Evolutionary conservation across 2,797 vertebrate species (phyloP).

Genomic region (Hippopotamyrus pictus): DNA sequence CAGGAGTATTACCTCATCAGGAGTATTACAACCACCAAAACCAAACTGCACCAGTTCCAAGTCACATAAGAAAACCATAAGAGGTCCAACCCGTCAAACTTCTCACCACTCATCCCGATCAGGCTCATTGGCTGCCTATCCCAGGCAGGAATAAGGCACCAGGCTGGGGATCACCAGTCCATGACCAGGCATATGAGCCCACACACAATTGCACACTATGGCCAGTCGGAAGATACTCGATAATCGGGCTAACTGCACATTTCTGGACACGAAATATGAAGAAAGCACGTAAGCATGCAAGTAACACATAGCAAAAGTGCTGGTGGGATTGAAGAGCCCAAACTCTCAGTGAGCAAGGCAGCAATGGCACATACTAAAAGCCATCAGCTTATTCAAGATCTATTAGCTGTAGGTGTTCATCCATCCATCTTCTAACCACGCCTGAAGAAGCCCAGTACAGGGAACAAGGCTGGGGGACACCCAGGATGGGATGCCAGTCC

Average conservation of each 20-base stretch:
- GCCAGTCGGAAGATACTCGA: background rate
- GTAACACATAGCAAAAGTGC: background rate
- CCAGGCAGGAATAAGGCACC: background rate
- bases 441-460: background rate
- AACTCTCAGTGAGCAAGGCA: background rate
- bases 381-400: background rate
- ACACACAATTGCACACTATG: background rate
- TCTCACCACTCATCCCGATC: background rate
- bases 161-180: background rate
- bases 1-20: background rate
- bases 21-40: background rate
- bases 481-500: background rate
- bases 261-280: background rate
- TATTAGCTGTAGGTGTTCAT: background rate
- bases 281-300: background rate
- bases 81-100: background rate
- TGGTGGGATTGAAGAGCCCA: background rate
- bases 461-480: background rate
- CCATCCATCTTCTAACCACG: background rate
- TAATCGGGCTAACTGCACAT: background rate
- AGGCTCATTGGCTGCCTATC: background rate
- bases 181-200: background rate
- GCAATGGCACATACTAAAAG: background rate
- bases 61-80: background rate
- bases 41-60: background rate